Base-by-base conservation (phyloP, 2,888 invertebrate species). In the Campoletis raptor region DNA sequence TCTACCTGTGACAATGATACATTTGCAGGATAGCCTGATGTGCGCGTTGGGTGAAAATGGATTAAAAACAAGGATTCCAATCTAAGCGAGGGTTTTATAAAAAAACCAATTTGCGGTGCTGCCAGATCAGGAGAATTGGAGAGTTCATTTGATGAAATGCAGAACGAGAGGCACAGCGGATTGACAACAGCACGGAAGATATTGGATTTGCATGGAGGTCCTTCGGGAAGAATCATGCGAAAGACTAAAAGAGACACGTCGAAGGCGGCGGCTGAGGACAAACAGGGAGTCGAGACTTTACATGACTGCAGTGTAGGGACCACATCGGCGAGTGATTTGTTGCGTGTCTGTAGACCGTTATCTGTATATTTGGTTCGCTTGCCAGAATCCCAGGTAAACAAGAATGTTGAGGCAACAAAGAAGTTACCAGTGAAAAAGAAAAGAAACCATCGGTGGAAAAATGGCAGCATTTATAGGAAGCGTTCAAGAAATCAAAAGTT, bases 301-400 rank as follows among this genome's bases (percentile, higher is more conserved):
- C 0, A 66, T 52, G 2, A 48, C 37, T 36, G 37, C 30, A 36
- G 4, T 6, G 48, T 12, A 37, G 21, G 21, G 0, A 24, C 30
- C 9, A 45, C 7, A 5, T 15, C 36, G 12, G 8, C 40, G 2
- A 48, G 57, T 0, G 66, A 85, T 2, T 10, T 61, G 36, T 42
- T 66, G 15, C 15, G 21, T n/a, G 9, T 81, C 15, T 89, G 88
- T 80, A 88, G 73, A 67, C 84, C 88, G 1, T 24, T 88, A 12
- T 85, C 74, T 1, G 64, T 89, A 5, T 70, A 52, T 24, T 70
- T 89, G 54, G 80, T 37, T n/a, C 86, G 85, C 30, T 54, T 89
- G 30, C 79, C 88, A 30, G 66, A 77, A 48, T 66, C 72, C 0
- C 52, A 30, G 30, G 54, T 81, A 0, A 82, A 76, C 40, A 77